Evolutionary conservation across 2,113 vertebrate genomes (phyloP), one percentile per base, ranked within the genome.

Genomic region (Trochalopteron elliotii): DNA sequence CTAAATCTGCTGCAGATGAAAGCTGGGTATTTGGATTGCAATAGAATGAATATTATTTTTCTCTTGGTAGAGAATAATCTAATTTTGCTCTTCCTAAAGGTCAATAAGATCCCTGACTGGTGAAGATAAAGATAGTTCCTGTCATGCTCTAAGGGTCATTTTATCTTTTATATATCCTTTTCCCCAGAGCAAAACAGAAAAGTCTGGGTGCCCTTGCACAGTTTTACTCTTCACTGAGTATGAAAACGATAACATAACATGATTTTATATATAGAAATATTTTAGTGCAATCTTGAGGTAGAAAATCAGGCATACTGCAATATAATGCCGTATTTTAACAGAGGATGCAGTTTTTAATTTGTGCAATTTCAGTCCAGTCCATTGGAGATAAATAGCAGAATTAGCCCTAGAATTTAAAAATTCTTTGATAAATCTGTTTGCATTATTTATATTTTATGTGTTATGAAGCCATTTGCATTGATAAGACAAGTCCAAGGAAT

Each of bases 71-170:
- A 80, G 11, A 52, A 71, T 65, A 89, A 83, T 59, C 63, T 92
- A 60, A 80, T 83, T 96, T 90, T 94, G 18, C 27, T 61, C 35
- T 88, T 91, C 64, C 59, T 82, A 72, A 95, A 92, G 56, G 53
- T 86, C 5, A 10, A 30, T 71, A 90, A 60, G 64, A 89, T 85
- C 45, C 50, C 45, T 8, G 5, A 27, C 25, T 90, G 50, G 67
- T 74, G 39, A 96, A 90, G 87, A 83, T 91, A 87, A 91, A 96
- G 25, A 77, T 90, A 80, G 63, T 33, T 87, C 35, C 42, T 85
- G 68, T 83, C 64, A 75, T 71, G n/a, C 60, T 93, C 7, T 47
- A 75, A 90, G 71, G 47, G 81, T 80, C 10, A 37, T 85, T 94
- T 93, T 80, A 25, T 37, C 19, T 71, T 77, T 83, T 80, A 64